Conservation (phyloP, 1,140 invertebrate species). For the Caenorhabditis brenneri region DNA sequence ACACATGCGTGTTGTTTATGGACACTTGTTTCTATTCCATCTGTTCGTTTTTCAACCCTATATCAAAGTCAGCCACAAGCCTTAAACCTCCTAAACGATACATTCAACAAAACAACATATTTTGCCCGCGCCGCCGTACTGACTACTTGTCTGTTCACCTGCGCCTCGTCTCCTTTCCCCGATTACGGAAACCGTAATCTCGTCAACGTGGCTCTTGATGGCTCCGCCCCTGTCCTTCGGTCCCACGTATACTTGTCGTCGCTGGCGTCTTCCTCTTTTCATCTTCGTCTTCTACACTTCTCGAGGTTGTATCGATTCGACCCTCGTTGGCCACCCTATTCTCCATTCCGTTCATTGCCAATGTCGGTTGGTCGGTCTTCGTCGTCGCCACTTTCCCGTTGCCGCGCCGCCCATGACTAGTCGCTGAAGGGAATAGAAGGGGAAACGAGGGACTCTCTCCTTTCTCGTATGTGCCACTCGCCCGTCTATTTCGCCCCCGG, state of each 20-base stretch:
- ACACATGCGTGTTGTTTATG: too few species aligned
- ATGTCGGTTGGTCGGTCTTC: slow-evolving; percentile 32
- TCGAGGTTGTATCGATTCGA: slow-evolving; percentile 29
- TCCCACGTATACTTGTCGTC: slow-evolving; percentile 5
- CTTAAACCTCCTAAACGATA: background rate
- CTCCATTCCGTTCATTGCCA: slow-evolving; percentile 41
- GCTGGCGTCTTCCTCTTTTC: background rate
- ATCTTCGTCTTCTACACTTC: slow-evolving; percentile 5
- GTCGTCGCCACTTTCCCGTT: slow-evolving; percentile 38
- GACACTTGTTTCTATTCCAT: background rate
- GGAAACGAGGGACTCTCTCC: slow-evolving; percentile 38
- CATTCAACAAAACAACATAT: background rate
- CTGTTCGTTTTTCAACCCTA: background rate
- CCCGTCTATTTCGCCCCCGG: slow-evolving; percentile 36
- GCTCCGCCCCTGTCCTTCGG: background rate
- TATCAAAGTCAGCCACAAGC: background rate
- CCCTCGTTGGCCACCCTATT: slow-evolving; percentile 15
- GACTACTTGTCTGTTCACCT: too few species aligned
- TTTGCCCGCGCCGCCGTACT: background rate
- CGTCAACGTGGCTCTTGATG: background rate
- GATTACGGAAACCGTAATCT: background rate
- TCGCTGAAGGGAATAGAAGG: background rate
- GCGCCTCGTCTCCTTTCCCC: background rate
- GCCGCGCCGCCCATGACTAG: slow-evolving; percentile 39
- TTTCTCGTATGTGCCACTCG: slow-evolving; percentile 39